Conservation (phyloP, 2,888 invertebrate genomes). For the Phania funesta region DNA sequence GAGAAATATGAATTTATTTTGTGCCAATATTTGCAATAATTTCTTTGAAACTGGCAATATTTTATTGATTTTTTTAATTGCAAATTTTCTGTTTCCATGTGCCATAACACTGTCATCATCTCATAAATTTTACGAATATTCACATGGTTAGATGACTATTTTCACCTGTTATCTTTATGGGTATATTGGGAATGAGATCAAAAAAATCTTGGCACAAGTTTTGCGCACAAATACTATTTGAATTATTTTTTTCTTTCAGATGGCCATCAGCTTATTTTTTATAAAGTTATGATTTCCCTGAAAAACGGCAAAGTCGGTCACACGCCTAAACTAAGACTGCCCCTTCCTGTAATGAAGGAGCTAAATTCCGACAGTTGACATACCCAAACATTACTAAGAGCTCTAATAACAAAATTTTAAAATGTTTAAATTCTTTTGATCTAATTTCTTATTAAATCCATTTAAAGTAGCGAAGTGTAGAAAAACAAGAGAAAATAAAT, state of each 20-base stretch:
- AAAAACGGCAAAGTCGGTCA: no score
- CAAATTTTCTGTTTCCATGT: background rate
- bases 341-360: no score
- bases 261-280: no score
- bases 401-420: no score
- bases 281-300: no score
- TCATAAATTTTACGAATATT: conserved; percentile 29
- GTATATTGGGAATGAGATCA: no score
- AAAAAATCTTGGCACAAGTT: no score
- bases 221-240: no score
- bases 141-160: background rate
- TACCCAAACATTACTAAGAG: no score
- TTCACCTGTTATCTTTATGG: conserved; percentile 1
- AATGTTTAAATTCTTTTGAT: background rate
- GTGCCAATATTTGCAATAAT: conserved; percentile 19
- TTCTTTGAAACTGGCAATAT: conserved; percentile 20
- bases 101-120: conserved; percentile 60
- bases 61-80: conserved; percentile 25
- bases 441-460: background rate
- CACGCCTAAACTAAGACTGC: no score
- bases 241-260: no score
- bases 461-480: background rate
- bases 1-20: conserved; percentile 39
- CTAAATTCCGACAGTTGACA: no score
- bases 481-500: background rate